Percentiles rank a stretch among this genome's conserved stretches.
Evolutionary conservation across 2,888 invertebrate species (phyloP).

Genomic region (Heteromurus nitidus): DNA sequence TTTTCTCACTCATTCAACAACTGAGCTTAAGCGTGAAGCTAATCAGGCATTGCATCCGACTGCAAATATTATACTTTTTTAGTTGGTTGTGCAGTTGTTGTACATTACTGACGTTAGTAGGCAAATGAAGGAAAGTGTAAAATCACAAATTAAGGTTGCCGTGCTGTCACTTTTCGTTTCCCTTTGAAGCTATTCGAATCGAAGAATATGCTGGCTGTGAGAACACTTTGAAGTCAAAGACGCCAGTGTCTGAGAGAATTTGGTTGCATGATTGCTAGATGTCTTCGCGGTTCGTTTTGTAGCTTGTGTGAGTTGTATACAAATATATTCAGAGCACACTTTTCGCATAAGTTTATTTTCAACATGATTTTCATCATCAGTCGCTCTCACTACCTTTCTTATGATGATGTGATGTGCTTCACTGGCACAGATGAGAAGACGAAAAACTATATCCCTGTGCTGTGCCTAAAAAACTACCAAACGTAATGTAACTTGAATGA

Average conservation of each 20-base stretch:
- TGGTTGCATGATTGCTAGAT: slow-evolving; percentile 30
- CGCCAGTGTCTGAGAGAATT: slow-evolving; percentile 7
- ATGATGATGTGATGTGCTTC: slow-evolving; percentile 41
- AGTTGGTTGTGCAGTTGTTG: background rate
- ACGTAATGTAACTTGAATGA: background rate
- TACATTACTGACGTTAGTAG: slow-evolving; percentile 10
- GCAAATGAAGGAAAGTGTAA: slow-evolving; percentile 53
- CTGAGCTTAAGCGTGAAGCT: background rate
- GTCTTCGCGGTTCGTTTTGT: slow-evolving; percentile 32
- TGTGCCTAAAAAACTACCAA: background rate
- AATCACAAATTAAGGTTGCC: slow-evolving; percentile 54
- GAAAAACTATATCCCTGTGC: background rate
- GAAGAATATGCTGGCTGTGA: too few relatives aligned
- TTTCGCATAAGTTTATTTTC: slow-evolving; percentile 19
- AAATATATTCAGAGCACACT: slow-evolving; percentile 10
- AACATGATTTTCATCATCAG: slow-evolving; percentile 23
- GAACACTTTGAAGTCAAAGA: slow-evolving; percentile 2
- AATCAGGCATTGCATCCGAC: slow-evolving; percentile 4
- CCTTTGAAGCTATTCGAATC: slow-evolving; percentile 1
- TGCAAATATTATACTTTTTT: too few relatives aligned
- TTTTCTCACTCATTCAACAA: slow-evolving; percentile 17
- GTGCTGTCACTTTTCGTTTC: slow-evolving; percentile 56
- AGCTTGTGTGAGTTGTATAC: too few relatives aligned
- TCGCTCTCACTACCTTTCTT: slow-evolving; percentile 14
- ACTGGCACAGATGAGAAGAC: slow-evolving; percentile 21